These are phyloP conservation scores for Drosophila nigromelanica DNA, from an alignment of 1,140 invertebrate species.

Conservation along the genomic window DNA sequence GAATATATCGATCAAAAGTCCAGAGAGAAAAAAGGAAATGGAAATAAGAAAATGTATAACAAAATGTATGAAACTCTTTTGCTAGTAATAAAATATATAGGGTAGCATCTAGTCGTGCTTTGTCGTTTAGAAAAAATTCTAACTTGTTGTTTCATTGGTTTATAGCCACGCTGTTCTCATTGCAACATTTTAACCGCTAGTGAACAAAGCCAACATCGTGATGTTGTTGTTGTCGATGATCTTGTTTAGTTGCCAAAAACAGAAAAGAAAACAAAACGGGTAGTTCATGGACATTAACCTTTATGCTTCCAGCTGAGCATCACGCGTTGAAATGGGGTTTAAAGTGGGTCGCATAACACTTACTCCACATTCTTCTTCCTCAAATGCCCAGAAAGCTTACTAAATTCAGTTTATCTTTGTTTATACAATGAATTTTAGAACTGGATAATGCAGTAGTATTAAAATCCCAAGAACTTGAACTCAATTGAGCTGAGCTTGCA, in stretches of 20 bases:
- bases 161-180: slow-evolving; percentile 60
- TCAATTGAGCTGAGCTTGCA: background rate
- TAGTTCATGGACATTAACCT: slow-evolving; percentile 53
- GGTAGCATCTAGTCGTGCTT: slow-evolving; percentile 8
- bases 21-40: background rate
- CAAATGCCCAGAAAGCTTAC: background rate
- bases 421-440: background rate
- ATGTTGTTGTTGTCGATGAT: slow-evolving; percentile 47
- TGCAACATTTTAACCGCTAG: slow-evolving; percentile 69
- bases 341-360: background rate
- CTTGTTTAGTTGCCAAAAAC: slow-evolving; percentile 63
- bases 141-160: slow-evolving; percentile 20
- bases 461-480: too few species aligned
- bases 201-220: slow-evolving; percentile 18
- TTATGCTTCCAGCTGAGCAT: slow-evolving; percentile 17
- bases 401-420: background rate
- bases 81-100: background rate
- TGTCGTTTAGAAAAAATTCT: background rate
- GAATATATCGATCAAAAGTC: background rate
- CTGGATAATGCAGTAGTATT: too few species aligned
- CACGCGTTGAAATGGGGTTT: background rate
- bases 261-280: slow-evolving; percentile 48
- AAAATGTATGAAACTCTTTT: too few species aligned
- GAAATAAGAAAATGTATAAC: too few species aligned
- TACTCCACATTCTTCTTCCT: background rate